phyloP scores from a whole-genome alignment of 2,888 invertebrate species.

The Stenotaenia linearis region DNA sequence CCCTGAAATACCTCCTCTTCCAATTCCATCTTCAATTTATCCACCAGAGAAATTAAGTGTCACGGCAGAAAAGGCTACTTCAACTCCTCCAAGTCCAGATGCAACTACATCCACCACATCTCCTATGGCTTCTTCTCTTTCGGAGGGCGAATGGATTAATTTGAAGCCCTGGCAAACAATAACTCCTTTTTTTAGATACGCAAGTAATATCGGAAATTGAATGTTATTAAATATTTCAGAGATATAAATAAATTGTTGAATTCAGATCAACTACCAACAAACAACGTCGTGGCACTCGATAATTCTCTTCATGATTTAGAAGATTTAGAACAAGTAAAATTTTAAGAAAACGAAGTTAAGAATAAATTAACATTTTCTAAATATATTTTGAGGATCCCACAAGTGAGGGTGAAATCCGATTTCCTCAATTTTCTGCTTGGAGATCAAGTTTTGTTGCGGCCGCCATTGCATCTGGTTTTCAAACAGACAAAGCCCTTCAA shows the following conservation, averaged over 20 bases:
- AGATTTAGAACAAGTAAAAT: neutral
- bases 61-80: neutral
- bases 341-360: neutral
- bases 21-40: neutral
- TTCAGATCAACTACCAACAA: neutral
- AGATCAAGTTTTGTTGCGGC: neutral
- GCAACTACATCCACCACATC: neutral
- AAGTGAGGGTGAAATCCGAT: neutral
- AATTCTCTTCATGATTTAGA: neutral
- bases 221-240: neutral
- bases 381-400: neutral
- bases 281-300: neutral
- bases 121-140: neutral
- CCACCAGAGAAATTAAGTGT: neutral
- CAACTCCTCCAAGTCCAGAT: neutral
- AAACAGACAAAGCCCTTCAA: neutral
- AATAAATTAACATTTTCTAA: neutral
- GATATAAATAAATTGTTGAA: neutral
- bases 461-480: neutral
- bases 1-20: neutral
- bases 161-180: neutral
- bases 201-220: neutral
- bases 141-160: neutral
- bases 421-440: neutral
- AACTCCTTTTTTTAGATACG: neutral